Evolutionary conservation across 2,797 vertebrate species (phyloP).

Genomic region (Sebastolobus alascanus): DNA sequence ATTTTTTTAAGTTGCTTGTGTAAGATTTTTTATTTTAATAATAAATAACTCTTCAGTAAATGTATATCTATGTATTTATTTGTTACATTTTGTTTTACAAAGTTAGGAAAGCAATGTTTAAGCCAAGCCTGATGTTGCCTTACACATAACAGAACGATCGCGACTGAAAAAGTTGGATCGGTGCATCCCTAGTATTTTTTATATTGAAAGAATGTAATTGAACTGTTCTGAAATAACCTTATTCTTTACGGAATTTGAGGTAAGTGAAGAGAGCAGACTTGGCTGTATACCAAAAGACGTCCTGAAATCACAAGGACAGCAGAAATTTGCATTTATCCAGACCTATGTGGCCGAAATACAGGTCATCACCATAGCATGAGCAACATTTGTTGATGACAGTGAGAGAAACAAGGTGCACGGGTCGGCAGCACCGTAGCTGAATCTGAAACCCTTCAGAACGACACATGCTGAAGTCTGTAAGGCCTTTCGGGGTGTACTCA

Average conservation of each 20-base stretch:
- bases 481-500: conserved; percentile 33
- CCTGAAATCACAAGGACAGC: conserved; percentile 26
- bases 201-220: background rate
- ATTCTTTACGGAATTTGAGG: background rate
- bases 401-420: conserved; percentile 18
- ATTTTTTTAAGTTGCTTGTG: no score
- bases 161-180: no score
- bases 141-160: no score
- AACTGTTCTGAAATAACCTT: conserved; percentile 26
- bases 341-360: background rate
- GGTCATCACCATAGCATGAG: conserved; percentile 9
- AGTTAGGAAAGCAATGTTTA: no score
- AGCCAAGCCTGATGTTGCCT: no score
- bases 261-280: conserved; percentile 17
- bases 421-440: conserved; percentile 1
- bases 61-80: no score
- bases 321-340: background rate
- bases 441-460: conserved; percentile 43
- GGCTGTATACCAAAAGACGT: background rate
- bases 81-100: no score
- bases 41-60: no score
- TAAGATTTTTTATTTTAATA: no score
- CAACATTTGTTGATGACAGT: conserved; percentile 12
- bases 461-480: conserved; percentile 42
- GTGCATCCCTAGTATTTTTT: background rate